Evolutionary conservation across 2,888 invertebrate genomes (phyloP), one percentile per base, ranked within the genome.

Genomic region (Tipula helvola): DNA sequence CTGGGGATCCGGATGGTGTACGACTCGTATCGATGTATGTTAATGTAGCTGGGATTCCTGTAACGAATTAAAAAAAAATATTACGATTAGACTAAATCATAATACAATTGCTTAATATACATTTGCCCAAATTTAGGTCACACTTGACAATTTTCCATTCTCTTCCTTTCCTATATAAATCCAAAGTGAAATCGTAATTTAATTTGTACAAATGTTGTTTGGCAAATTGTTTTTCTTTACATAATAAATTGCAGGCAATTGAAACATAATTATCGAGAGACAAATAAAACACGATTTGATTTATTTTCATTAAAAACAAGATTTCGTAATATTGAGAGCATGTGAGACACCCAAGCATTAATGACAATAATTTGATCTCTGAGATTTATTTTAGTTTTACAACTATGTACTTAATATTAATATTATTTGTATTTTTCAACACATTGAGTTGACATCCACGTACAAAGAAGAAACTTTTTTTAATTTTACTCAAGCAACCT

Each of bases 1-100:
- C 94, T 0, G 96, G 96, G 0, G 96, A 95, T n/a, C 94, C 94
- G 10, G 94, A 93, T 88, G 93, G 92, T 13, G 94, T 93, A 12
- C 93, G 93, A 88, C 95, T 94, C 89, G 96, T 91, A 3, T 95
- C 93, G 87, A 97, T 94, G 91, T 96, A 96, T 90, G 96, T 97
- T 87, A 97, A 91, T 1, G 96, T 96, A 3, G 96, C 94, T 47
- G 96, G 96, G 88, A 97, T 94, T 89, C 96, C 96, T 96, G 90
- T n/a, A 71, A 39, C 39, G 39, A 39, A 71, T 10, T 28, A 71
- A 71, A 71, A 39, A 39, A 39, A 39, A 39, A 39, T 39, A 7
- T 39, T 39, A 3, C 39, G n/a, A 47, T 44, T 44, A 52, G 3
- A n/a, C n/a, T 52, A 52, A 52, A 52, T 52, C n/a, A n/a, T n/a